Base-by-base conservation (phyloP, 2,888 invertebrate genomes). In the Tinea trinotella region DNA sequence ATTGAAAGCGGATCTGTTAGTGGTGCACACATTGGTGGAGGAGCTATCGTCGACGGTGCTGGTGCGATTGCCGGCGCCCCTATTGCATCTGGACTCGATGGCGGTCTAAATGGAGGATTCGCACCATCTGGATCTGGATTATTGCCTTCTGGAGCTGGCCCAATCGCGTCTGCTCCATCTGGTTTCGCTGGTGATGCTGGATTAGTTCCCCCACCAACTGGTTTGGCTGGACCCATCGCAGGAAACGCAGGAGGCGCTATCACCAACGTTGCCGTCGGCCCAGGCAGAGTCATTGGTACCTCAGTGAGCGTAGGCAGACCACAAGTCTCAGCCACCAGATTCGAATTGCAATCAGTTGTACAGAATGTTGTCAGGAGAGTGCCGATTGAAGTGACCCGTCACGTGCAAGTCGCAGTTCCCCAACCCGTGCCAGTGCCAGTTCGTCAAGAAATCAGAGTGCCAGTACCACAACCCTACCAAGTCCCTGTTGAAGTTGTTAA, bases 391-490 rank as follows among this genome's bases (percentile, higher is more conserved):
- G 77, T 85, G n/a, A 74, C 71, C 24, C 76, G 78, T 12, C 85
- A 85, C 62, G 59, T 85, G 1, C 66, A 83, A 57, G 67, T 85
- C 0, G 65, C 70, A 4, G 82, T 85, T 4, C 85, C 85, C 0
- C 77, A 78, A 1, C 68, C 82, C 4, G 71, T 72, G 1, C 74
- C 82, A 0, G 76, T 78, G 2, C 84, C 83, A 3, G 83, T 84
- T 1, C 80, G 74, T 12, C 74, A 82, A 4, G 80, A 83, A 59
- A 74, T 85, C 12, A 71, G 64, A 56, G 84, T 85, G 1, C 78
- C 81, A 34, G 84, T 85, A 0, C 85, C 85, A 0, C 80, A 84
- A 57, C 85, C 85, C 56, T 84, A 84, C 75, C 78, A 77, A 2
- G 84, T 85, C 0, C 79, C 71, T 54, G 83, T 84, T 0, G 77